A percentile compares a stretch with the other conserved stretches of the same genome.
phyloP scores from a whole-genome alignment of 2,797 vertebrate genomes.

The Molossus molossus region DNA sequence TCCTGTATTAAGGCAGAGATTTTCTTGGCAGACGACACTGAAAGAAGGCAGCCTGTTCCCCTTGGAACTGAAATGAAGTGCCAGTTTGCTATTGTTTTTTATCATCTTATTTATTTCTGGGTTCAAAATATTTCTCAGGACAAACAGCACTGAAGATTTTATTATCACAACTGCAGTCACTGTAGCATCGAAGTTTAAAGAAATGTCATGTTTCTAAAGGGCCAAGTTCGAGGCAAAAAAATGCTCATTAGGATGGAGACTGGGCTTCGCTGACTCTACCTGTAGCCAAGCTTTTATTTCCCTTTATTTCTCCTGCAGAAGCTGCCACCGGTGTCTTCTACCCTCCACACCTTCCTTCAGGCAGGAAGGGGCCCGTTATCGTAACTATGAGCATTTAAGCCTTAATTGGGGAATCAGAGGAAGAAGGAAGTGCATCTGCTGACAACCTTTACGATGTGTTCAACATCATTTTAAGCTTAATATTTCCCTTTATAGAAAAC shows the following conservation, averaged over 20 bases:
- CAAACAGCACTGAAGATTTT: neutral
- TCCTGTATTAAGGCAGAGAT: neutral
- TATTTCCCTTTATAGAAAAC: neutral
- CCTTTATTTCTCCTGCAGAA: neutral
- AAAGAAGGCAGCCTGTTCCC: neutral
- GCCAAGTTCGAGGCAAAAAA: neutral
- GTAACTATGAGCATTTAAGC: neutral
- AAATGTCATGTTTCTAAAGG: neutral
- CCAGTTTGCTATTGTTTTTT: neutral
- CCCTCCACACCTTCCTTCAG: neutral
- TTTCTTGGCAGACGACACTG: neutral
- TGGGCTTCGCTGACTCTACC: neutral
- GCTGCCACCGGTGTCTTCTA: rapidly evolving
- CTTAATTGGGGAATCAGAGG: neutral
- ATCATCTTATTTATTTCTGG: slow-evolving; percentile 32
- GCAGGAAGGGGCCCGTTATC: rapidly evolving
- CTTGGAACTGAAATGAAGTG: slow-evolving; percentile 28
- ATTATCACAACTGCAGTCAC: neutral
- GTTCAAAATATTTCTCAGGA: slow-evolving; percentile 34
- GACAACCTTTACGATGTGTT: neutral
- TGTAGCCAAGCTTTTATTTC: neutral
- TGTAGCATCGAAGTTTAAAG: neutral
- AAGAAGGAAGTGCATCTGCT: neutral
- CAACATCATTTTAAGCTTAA: neutral
- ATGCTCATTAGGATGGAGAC: neutral